Evolutionary conservation across 1,140 invertebrate genomes (phyloP), one percentile per base, ranked within the genome.

Genomic region (Oedothorax gibbosus): DNA sequence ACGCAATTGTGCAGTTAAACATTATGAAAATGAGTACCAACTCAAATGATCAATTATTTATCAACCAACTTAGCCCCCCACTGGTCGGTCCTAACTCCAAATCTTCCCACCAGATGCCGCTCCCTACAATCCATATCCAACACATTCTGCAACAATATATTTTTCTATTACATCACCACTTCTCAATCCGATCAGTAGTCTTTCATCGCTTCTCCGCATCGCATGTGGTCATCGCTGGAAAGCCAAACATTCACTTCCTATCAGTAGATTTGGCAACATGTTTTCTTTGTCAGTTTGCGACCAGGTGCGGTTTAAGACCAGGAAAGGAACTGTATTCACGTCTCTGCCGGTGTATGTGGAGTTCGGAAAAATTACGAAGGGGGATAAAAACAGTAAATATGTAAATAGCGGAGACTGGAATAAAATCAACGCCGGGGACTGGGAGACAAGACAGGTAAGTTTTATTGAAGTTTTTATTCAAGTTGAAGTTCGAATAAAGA

Each of bases 241-340:
- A 64, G 7, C 15, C 12, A 10, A 18, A 12, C 9, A 51, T 57
- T 5, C 21, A 14, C 3, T 54, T 57, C 7, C 35, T 20, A 18
- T 18, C 49, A 12, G 35, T 12, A 6, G 51, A 2, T 57, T 49
- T 57, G 11, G 49, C 15, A 54, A 8, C 51, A 86, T 86, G 85
- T 79, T 86, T 76, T 86, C 85, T 11, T 20, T 86, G 60, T 86
- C 85, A 7, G 85, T 82, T 20, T 86, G 76, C n/a, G 85, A 86
- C 20, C 85, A 86, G 60, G 85, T 86, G 15, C 69, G 79, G 5
- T 86, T 86, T 53, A 81, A 82, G 56, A 86, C 71, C 9, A 86
- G 72, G 54, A 86, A 86, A 82, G 78, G 85, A 51, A 49, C 54
- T 49, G 60, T 81, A 14, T 72, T 86, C 62, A 81, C 85, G 6